These are phyloP conservation scores for Bryconaethiops microstoma DNA, from an alignment of 2,797 vertebrate genomes.

Conservation along the genomic window DNA sequence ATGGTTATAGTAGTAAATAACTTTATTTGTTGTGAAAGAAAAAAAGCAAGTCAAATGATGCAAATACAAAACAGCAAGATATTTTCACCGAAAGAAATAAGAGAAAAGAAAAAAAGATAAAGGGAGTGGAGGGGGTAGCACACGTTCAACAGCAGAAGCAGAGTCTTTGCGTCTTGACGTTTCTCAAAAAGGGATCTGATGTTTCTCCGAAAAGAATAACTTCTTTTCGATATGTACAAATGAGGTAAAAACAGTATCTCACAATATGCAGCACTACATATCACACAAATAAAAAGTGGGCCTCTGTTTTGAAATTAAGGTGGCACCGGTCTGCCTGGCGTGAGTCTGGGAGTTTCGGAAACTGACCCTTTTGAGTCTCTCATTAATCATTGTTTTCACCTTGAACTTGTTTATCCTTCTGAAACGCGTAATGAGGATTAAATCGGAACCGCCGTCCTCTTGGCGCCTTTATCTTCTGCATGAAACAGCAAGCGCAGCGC, in stretches of 20 bases:
- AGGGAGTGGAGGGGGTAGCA: constrained; percentile 34
- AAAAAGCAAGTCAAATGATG: constrained; percentile 65
- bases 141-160: constrained; percentile 59
- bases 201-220: constrained; percentile 63
- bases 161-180: constrained; percentile 59
- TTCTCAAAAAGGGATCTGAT: constrained; percentile 48
- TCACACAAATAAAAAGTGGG: constrained; percentile 75
- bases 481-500: constrained; percentile 42
- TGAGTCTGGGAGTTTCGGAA: constrained; percentile 46
- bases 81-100: constrained; percentile 70
- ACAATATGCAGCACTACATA: constrained; percentile 72
- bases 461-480: constrained; percentile 46
- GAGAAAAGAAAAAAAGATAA: constrained; percentile 66
- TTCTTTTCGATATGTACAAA: constrained; percentile 77
- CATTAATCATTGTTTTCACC: constrained; percentile 30
- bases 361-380: constrained; percentile 34
- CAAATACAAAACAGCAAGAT: constrained; percentile 78
- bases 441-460: constrained; percentile 38
- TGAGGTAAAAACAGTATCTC: constrained; percentile 79
- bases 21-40: constrained; percentile 76
- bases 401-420: constrained; percentile 22
- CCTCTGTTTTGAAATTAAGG: constrained; percentile 69
- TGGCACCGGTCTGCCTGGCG: constrained; percentile 41
- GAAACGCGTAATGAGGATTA: constrained; percentile 39
- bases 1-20: constrained; percentile 70